These are phyloP conservation scores for Ichneumon xanthorius DNA, from an alignment of 2,888 invertebrate genomes.

Conservation along the genomic window DNA sequence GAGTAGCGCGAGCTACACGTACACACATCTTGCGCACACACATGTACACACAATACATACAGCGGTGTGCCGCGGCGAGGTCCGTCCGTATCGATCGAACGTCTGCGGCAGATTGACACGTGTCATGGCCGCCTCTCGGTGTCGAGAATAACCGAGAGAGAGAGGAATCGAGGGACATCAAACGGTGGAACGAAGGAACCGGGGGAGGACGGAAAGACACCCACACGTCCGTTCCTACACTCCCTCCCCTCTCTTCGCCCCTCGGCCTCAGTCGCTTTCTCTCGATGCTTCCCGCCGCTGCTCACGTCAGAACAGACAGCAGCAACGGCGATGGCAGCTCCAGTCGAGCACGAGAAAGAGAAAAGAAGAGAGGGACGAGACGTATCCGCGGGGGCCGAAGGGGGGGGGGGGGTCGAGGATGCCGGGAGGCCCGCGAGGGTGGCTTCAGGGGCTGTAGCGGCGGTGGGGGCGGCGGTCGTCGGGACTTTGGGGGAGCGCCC, in stretches of 20 bases:
- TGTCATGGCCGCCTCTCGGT: slow-evolving; percentile 83
- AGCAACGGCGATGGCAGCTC: slow-evolving; percentile 63
- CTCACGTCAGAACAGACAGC: slow-evolving; percentile 63
- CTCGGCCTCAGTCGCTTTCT: slow-evolving; percentile 30
- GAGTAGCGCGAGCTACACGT: slow-evolving; percentile 57
- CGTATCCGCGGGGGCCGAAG: slow-evolving; percentile 61
- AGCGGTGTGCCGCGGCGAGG: slow-evolving; percentile 75
- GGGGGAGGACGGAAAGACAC: slow-evolving; percentile 59
- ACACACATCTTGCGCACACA: slow-evolving; percentile 8
- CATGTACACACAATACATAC: slow-evolving; percentile 5
- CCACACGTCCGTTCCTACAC: slow-evolving; percentile 53
- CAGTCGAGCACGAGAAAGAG: slow-evolving; percentile 60
- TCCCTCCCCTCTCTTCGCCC: slow-evolving; percentile 23
- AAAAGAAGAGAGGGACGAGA: slow-evolving; percentile 64
- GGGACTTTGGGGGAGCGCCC: slow-evolving; percentile 48
- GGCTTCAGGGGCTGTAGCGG: slow-evolving; percentile 73
- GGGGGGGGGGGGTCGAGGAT: slow-evolving; percentile 51
- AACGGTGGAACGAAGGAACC: slow-evolving; percentile 62
- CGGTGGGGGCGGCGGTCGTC: slow-evolving; percentile 66
- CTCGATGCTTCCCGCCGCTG: slow-evolving; percentile 45
- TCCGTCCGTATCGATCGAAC: slow-evolving; percentile 84
- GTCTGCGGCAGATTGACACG: slow-evolving; percentile 85
- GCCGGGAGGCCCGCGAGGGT: slow-evolving; percentile 62
- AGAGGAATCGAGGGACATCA: slow-evolving; percentile 61
- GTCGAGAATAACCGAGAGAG: slow-evolving; percentile 65